Evolutionary conservation across 1,140 invertebrate genomes (phyloP).

Genomic region (Caenorhabditis briggsae): DNA sequence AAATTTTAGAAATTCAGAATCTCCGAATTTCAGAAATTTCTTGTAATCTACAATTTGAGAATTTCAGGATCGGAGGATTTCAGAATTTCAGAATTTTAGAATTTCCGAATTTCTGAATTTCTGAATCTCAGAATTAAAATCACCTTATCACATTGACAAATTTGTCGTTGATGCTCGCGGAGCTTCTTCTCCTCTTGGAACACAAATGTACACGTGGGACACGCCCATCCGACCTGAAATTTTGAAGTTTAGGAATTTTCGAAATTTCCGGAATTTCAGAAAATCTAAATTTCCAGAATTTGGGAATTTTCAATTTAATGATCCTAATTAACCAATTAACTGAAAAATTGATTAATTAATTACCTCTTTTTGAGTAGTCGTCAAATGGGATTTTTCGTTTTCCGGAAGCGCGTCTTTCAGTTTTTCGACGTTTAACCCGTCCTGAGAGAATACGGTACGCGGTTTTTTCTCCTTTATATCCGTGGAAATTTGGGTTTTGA

Average conservation of each 20-base stretch:
- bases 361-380: constrained; percentile 64
- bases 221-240: constrained; percentile 76
- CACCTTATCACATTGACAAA: constrained; percentile 71
- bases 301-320: too few relatives aligned
- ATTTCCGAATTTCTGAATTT: background rate
- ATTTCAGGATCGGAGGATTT: too few relatives aligned
- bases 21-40: too few relatives aligned
- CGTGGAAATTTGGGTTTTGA: constrained; percentile 70
- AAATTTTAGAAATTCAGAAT: too few relatives aligned
- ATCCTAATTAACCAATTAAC: too few relatives aligned
- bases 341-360: too few relatives aligned
- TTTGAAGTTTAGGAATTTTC: background rate
- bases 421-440: constrained; percentile 8
- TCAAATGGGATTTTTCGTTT: constrained; percentile 62
- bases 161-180: constrained; percentile 74
- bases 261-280: too few relatives aligned
- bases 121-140: background rate
- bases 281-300: too few relatives aligned
- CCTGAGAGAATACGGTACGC: constrained; percentile 64
- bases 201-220: constrained; percentile 73
- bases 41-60: too few relatives aligned
- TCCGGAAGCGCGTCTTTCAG: constrained; percentile 58
- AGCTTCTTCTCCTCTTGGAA: constrained; percentile 75
- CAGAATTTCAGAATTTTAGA: too few relatives aligned
- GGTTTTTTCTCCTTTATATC: constrained; percentile 68